A percentile compares a stretch with the other conserved stretches of the same genome.
Conservation (phyloP, 2,888 invertebrate genomes). For the Megastigmus dorsalis region DNA sequence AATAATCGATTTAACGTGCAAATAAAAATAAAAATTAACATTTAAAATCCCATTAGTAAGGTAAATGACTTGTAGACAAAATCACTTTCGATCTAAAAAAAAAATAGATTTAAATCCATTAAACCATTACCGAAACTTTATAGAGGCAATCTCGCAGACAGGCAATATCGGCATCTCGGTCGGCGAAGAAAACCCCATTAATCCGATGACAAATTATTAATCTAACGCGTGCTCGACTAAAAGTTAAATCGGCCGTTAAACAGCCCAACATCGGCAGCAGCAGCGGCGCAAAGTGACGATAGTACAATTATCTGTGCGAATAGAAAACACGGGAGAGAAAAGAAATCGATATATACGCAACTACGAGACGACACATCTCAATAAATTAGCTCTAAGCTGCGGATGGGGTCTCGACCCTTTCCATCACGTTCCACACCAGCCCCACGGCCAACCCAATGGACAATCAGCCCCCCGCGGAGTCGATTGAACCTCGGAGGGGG, state of each 20-base stretch:
- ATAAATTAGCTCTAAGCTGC: conserved; percentile 69
- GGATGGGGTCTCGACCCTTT: conserved; percentile 56
- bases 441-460: conserved; percentile 54
- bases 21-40: too few relatives aligned
- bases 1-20: too few relatives aligned
- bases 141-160: too few relatives aligned
- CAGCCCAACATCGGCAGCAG: too few relatives aligned
- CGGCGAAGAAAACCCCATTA: neutral
- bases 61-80: too few relatives aligned
- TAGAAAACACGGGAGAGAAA: conserved; percentile 23
- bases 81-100: too few relatives aligned
- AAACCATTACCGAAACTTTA: too few relatives aligned
- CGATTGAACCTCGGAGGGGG: conserved; percentile 59
- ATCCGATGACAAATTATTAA: conserved; percentile 52
- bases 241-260: conserved; percentile 55
- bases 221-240: conserved; percentile 15
- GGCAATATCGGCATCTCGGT: too few relatives aligned
- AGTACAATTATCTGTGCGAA: neutral
- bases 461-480: conserved; percentile 73
- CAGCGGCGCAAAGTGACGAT: conserved; percentile 33
- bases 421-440: neutral
- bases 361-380: conserved; percentile 65
- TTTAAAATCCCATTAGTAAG: too few relatives aligned
- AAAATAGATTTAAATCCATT: too few relatives aligned
- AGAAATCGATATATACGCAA: conserved; percentile 24